A percentile compares a stretch with the other conserved stretches of the same genome.
These are phyloP conservation scores for Ceratina australensis DNA, from an alignment of 1,140 invertebrate species.

Conservation along the genomic window DNA sequence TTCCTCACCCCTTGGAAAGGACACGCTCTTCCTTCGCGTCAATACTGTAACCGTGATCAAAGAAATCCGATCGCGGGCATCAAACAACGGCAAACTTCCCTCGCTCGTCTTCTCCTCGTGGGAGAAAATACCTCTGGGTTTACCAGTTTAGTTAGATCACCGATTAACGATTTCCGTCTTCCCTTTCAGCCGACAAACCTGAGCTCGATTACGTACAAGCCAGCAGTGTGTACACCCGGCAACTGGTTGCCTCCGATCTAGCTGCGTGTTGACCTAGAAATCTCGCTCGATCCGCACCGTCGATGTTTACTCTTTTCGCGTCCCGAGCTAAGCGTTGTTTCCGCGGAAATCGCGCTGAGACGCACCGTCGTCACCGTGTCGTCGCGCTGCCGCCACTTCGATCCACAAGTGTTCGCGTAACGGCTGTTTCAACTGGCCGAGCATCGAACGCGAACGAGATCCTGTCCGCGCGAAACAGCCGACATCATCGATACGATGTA, in stretches of 20 bases:
- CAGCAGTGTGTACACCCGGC: constrained; percentile 13
- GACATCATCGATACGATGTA: constrained; percentile 12
- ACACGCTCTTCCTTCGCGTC: constrained; percentile 23
- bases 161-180: background rate
- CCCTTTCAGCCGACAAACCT: background rate
- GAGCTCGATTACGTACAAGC: background rate
- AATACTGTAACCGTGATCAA: constrained; percentile 23
- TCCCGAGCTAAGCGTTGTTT: constrained; percentile 6
- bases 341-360: background rate
- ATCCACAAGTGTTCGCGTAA: constrained; percentile 19
- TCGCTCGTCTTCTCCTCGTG: background rate
- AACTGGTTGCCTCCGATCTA: constrained; percentile 30
- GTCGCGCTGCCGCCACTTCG: background rate
- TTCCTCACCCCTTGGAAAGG: constrained; percentile 7
- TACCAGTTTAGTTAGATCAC: background rate
- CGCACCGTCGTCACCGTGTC: background rate
- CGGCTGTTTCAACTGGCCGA: background rate
- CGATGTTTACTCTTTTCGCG: constrained; percentile 26
- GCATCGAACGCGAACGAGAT: background rate
- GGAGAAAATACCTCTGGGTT: background rate
- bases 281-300: constrained; percentile 17
- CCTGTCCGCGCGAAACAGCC: constrained; percentile 7
- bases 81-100: constrained; percentile 14
- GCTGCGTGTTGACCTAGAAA: constrained; percentile 11
- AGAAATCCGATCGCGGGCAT: constrained; percentile 33